Percentiles rank a stretch among this genome's conserved stretches.
phyloP scores from a whole-genome alignment of 2,888 invertebrate species.

The Arenicola marina region DNA sequence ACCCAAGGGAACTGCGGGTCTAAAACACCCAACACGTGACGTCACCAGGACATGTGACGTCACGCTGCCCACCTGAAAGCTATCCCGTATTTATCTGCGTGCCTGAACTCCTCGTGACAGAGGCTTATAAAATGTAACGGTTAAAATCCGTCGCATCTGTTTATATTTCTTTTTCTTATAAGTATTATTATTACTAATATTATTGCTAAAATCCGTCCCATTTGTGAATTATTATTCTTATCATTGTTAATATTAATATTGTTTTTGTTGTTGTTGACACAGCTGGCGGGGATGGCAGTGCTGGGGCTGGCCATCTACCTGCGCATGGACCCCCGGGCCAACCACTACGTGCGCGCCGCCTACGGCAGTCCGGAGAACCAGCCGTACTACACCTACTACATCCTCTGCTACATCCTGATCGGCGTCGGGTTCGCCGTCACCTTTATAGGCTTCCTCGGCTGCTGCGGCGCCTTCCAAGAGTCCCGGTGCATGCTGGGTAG shows the following conservation, averaged over 20 bases:
- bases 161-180: no score
- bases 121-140: no score
- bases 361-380: conserved; percentile 64
- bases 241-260: not conserved
- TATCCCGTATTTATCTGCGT: no score
- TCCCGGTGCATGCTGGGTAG: conserved; percentile 75
- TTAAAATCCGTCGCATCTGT: no score
- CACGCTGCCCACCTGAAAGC: no score
- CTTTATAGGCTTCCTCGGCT: conserved; percentile 78
- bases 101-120: no score
- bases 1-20: no score
- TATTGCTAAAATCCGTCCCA: no score
- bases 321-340: conserved; percentile 69
- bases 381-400: conserved; percentile 69
- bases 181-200: no score
- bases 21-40: no score
- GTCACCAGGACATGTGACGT: no score
- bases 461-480: conserved; percentile 76
- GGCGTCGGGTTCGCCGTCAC: conserved; percentile 73
- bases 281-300: conserved; percentile 74
- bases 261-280: conserved; percentile 19
- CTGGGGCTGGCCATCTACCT: conserved; percentile 75
- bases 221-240: no score
- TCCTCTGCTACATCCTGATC: conserved; percentile 73
- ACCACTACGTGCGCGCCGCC: conserved; percentile 72